A percentile compares a stretch with the other conserved stretches of the same genome.
These are phyloP conservation scores for Cephalopholis sonnerati DNA, from an alignment of 2,113 vertebrate genomes.

Conservation along the genomic window DNA sequence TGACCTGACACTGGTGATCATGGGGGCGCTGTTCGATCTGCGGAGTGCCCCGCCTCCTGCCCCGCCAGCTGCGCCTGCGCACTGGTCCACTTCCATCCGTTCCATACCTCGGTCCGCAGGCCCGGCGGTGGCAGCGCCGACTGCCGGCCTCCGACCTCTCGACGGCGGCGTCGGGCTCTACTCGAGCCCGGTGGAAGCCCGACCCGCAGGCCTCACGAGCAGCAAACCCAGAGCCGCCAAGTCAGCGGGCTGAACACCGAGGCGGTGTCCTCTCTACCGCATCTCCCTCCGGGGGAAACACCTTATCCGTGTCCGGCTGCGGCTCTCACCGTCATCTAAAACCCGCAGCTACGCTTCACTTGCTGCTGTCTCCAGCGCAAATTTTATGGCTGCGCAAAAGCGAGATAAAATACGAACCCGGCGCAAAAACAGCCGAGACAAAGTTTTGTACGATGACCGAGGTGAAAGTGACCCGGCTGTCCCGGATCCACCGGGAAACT, in stretches of 20 bases:
- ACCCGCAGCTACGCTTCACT: constrained; percentile 28
- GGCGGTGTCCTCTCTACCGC: constrained; percentile 63
- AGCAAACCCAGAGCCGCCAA: constrained; percentile 68
- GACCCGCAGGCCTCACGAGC: constrained; percentile 85
- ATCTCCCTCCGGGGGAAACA: constrained; percentile 48
- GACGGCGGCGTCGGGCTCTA: constrained; percentile 68
- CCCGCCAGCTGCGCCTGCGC: constrained; percentile 85
- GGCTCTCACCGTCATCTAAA: not conserved
- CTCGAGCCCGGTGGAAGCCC: constrained; percentile 84
- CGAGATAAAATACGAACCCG: constrained; percentile 18
- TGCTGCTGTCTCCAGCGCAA: not conserved
- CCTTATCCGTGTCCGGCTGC: not conserved
- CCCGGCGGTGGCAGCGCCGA: constrained; percentile 55
- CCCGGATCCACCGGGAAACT: not conserved
- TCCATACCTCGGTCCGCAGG: constrained; percentile 79
- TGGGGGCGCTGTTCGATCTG: constrained; percentile 88
- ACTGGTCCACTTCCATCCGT: constrained; percentile 88
- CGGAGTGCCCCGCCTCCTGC: constrained; percentile 84
- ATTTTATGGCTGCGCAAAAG: constrained; percentile 41
- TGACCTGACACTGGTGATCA: constrained; percentile 87
- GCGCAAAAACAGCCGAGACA: constrained; percentile 4
- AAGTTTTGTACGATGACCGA: not conserved
- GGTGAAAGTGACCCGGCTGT: not conserved
- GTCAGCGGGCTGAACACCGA: constrained; percentile 56
- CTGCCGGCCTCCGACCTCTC: constrained; percentile 58